Evolutionary conservation across 2,888 invertebrate genomes (phyloP).

Genomic region (Tiphia femorata): DNA sequence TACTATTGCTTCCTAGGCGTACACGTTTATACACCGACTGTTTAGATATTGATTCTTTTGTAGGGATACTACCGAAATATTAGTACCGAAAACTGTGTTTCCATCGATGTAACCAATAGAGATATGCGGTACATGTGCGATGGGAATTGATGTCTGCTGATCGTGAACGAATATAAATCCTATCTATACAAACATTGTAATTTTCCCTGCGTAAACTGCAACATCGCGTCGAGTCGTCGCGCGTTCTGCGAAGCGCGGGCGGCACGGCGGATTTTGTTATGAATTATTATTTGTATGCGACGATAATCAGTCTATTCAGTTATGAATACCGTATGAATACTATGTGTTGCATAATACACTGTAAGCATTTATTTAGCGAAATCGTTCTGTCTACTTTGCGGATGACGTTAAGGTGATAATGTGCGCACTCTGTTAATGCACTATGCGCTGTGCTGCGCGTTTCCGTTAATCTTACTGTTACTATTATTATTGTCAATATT

Average conservation of each 20-base stretch:
- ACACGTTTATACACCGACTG: not conserved
- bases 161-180: not conserved
- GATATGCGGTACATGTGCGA: not conserved
- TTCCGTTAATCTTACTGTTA: too few species aligned
- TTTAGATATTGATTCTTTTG: constrained; percentile 2
- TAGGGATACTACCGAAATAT: not conserved
- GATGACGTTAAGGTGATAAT: too few species aligned
- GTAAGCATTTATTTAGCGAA: too few species aligned
- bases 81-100: constrained; percentile 5
- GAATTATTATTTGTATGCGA: not conserved
- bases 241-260: too few species aligned
- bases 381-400: too few species aligned
- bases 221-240: too few species aligned
- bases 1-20: constrained; percentile 20
- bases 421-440: too few species aligned
- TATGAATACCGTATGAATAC: not conserved
- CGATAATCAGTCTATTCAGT: not conserved
- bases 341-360: too few species aligned
- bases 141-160: not conserved
- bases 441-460: too few species aligned
- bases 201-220: not conserved
- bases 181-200: not conserved
- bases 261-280: too few species aligned
- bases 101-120: not conserved
- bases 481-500: too few species aligned